Evolutionary conservation across 2,888 invertebrate genomes (phyloP), one percentile per base, ranked within the genome.

Genomic region (Hirtodrosophila confusa): DNA sequence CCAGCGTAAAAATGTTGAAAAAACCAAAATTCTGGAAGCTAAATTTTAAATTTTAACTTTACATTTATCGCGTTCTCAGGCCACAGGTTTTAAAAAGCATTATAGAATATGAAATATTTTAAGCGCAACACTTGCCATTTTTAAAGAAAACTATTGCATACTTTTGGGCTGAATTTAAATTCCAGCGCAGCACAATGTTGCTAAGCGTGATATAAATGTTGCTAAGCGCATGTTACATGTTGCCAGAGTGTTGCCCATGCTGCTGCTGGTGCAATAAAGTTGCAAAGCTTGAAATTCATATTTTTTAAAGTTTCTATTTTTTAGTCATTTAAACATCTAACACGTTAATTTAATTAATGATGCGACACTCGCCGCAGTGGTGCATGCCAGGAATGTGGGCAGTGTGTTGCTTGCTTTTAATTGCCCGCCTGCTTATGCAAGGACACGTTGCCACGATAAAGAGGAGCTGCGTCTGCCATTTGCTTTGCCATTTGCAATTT

Each of bases 381-480:
- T 43, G 47, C 55, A 47, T 63, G 57, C 55, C 50, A 49, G 43
- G 35, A 41, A 27, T 45, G 50, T 36, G n/a, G 41, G 39, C 37
- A 35, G 3, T 43, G 12, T 44, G 47, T 67, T 75, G 63, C 49
- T 69, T 83, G 78, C 73, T 71, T 83, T 83, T 86, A 86, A 86
- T 83, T 86, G 83, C 76, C 55, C 33, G 69, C 58, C 84, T 78
- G 80, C 64, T 83, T 83, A 86, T 83, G 86, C 82, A 80, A 62
- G 36, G 48, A 51, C 82, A 83, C 80, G 78, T 55, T 56, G 62
- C 24, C 44, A 36, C 50, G 33, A 35, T 39, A 40, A 7, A 37
- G 47, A 44, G 47, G 31, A 54, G 29, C 44, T 27, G 51, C 56
- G 11, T 50, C 43, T 67, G 49, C 48, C 37, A 23, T 27, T 35